phyloP scores from a whole-genome alignment of 2,113 vertebrate genomes.

The Rhegmatorhina hoffmannsi region DNA sequence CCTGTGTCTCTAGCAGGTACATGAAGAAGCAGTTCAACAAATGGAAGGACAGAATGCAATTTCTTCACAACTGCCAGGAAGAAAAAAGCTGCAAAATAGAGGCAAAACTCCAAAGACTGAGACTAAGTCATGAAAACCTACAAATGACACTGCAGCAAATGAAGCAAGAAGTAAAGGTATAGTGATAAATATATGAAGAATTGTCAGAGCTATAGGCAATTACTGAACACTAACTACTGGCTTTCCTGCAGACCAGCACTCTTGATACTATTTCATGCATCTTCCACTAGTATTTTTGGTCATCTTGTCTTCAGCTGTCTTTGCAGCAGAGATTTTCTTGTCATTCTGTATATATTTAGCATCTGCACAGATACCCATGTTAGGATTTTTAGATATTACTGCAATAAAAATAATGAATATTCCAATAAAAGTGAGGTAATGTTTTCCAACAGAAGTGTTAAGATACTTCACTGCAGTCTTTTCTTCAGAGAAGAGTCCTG shows the following conservation, averaged over 20 bases:
- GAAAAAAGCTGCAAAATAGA: constrained; percentile 78
- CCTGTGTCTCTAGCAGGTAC: constrained; percentile 69
- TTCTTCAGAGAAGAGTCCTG: not conserved
- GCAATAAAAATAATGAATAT: not conserved
- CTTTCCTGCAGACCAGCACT: not conserved
- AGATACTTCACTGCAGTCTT: not conserved
- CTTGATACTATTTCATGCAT: not conserved
- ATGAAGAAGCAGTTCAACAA: constrained; percentile 77
- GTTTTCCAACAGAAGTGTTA: not conserved
- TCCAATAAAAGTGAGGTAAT: not conserved
- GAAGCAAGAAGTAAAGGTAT: constrained; percentile 67
- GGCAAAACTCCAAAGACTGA: constrained; percentile 76
- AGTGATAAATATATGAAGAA: not conserved
- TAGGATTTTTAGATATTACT: not conserved
- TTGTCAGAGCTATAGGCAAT: not conserved
- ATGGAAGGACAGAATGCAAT: constrained; percentile 75
- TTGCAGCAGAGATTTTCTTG: not conserved
- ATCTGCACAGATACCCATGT: not conserved
- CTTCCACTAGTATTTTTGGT: not conserved
- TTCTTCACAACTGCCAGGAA: constrained; percentile 76
- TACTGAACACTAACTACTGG: not conserved
- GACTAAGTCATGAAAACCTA: constrained; percentile 71
- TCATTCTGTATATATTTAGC: not conserved
- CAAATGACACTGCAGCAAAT: constrained; percentile 71
- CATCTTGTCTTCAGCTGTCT: not conserved